phyloP scores from a whole-genome alignment of 2,113 vertebrate species.

The Petroica traversi region DNA sequence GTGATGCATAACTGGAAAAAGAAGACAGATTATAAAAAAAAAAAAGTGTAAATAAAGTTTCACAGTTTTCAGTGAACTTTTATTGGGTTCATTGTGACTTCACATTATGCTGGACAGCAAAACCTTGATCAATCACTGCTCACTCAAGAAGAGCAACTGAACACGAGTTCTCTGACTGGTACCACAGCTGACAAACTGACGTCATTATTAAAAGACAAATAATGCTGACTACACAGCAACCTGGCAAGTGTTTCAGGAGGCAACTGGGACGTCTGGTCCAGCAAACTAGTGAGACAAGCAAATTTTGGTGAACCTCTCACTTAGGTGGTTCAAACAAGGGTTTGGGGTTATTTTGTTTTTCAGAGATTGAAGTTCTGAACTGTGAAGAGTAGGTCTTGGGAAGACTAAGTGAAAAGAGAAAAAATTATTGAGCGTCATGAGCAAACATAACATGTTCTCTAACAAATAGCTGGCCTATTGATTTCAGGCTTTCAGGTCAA shows the following conservation, averaged over 20 bases:
- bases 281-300: neutral
- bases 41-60: neutral
- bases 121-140: neutral
- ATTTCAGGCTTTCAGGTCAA: constrained; percentile 50
- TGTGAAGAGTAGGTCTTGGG: neutral
- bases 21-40: neutral
- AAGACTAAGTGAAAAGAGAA: neutral
- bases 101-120: neutral
- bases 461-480: constrained; percentile 22
- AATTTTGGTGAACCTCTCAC: neutral
- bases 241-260: neutral
- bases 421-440: neutral
- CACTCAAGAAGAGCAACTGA: neutral
- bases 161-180: neutral
- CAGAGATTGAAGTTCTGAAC: neutral
- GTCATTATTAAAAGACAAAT: constrained; percentile 40
- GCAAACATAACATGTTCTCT: neutral
- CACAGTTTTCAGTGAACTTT: neutral
- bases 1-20: neutral
- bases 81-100: neutral
- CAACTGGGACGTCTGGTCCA: neutral
- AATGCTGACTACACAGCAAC: neutral
- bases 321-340: neutral
- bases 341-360: neutral
- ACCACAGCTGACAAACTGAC: neutral